These are phyloP conservation scores for Poecilia velifera DNA, from an alignment of 2,797 vertebrate genomes.

Conservation along the genomic window DNA sequence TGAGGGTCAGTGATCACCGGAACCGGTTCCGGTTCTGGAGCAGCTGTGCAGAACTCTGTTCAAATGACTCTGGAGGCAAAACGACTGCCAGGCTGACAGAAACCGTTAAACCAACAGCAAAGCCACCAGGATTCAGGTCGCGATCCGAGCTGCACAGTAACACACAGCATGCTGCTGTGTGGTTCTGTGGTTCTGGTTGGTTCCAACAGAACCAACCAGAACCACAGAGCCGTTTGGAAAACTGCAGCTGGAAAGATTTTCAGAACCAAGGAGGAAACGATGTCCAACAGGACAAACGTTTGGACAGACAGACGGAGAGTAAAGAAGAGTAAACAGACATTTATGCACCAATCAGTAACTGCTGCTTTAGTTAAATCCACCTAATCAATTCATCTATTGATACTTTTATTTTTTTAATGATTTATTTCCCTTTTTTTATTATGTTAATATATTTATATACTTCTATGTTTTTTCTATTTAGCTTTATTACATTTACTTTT, in stretches of 20 bases:
- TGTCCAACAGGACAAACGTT: neutral
- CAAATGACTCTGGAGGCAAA: slow-evolving; percentile 8
- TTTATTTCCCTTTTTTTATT: neutral
- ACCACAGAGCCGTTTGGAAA: neutral
- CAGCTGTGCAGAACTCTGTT: slow-evolving; percentile 31
- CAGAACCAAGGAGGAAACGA: neutral
- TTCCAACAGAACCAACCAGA: neutral
- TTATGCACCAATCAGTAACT: too few relatives aligned
- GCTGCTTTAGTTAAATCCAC: neutral
- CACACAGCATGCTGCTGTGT: too few relatives aligned
- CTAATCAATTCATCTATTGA: neutral
- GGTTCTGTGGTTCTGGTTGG: too few relatives aligned
- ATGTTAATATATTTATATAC: neutral
- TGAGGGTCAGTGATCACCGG: slow-evolving; percentile 26
- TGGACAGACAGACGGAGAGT: neutral
- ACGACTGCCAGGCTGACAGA: neutral
- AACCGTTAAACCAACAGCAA: neutral
- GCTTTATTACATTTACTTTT: neutral
- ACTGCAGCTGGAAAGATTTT: neutral
- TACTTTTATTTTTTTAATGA: neutral
- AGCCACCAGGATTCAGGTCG: neutral
- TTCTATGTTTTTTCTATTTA: neutral
- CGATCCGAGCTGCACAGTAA: neutral
- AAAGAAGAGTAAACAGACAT: too few relatives aligned
- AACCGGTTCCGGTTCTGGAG: slow-evolving; percentile 38